These are phyloP conservation scores for Psittacula cyanocephala DNA, from an alignment of 2,113 vertebrate genomes.

Conservation along the genomic window DNA sequence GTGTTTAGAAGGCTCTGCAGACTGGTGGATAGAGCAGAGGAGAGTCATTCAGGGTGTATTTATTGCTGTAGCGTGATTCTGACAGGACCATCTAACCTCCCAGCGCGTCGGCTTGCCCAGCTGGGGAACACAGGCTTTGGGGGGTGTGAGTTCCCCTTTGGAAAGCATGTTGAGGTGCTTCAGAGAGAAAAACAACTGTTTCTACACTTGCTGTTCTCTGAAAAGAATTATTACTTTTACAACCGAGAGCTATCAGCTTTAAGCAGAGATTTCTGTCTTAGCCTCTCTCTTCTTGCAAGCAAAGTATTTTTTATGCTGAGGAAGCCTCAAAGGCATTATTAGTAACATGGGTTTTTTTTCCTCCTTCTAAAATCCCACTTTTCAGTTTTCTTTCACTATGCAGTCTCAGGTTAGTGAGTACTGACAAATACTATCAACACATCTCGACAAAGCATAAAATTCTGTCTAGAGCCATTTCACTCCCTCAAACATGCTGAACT, in stretches of 20 bases:
- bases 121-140: background rate
- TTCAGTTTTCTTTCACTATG: constrained; percentile 35
- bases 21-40: background rate
- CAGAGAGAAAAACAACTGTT: constrained; percentile 8
- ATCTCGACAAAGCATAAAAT: constrained; percentile 42
- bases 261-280: constrained; percentile 29
- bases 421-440: constrained; percentile 68
- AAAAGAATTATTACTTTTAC: constrained; percentile 33
- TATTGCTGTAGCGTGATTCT: constrained; percentile 24
- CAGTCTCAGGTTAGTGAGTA: constrained; percentile 57
- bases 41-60: constrained; percentile 24
- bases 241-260: background rate
- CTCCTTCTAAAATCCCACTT: constrained; percentile 36
- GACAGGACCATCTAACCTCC: background rate
- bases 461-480: constrained; percentile 59
- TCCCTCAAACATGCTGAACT: constrained; percentile 51
- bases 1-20: background rate
- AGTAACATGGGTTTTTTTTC: constrained; percentile 22
- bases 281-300: background rate
- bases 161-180: constrained; percentile 2
- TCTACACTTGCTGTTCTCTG: constrained; percentile 11
- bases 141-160: constrained; percentile 16
- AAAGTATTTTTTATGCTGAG: background rate
- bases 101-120: background rate
- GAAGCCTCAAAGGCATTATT: constrained; percentile 56